phyloP scores from a whole-genome alignment of 2,113 vertebrate species.

The Calyptomena viridis region DNA sequence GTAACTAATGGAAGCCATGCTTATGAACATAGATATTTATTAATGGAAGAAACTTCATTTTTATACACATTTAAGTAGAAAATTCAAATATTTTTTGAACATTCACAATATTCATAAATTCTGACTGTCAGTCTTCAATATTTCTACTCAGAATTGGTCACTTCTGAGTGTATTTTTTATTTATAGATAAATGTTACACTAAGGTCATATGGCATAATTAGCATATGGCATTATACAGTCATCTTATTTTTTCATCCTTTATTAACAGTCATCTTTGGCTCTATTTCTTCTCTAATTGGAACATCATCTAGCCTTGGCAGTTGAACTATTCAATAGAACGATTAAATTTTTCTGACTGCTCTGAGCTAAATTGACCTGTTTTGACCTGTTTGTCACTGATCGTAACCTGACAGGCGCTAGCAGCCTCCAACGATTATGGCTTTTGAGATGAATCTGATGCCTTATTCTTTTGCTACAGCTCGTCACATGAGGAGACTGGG shows the following conservation, averaged over 20 bases:
- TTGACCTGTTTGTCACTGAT: slow-evolving; percentile 84
- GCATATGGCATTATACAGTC: slow-evolving; percentile 74
- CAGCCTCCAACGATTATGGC: slow-evolving; percentile 79
- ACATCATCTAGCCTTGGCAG: slow-evolving; percentile 84
- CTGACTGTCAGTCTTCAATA: background rate
- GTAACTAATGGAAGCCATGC: background rate
- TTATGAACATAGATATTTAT: background rate
- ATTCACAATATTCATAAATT: background rate
- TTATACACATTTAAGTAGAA: background rate
- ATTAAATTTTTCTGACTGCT: slow-evolving; percentile 85
- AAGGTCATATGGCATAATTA: slow-evolving; percentile 79
- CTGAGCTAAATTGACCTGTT: slow-evolving; percentile 82
- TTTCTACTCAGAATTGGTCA: slow-evolving; percentile 45
- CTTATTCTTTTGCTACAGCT: slow-evolving; percentile 81
- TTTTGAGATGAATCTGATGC: slow-evolving; percentile 79
- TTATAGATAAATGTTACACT: slow-evolving; percentile 73
- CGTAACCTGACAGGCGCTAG: slow-evolving; percentile 82
- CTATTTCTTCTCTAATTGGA: slow-evolving; percentile 85
- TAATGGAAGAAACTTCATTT: background rate
- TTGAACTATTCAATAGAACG: slow-evolving; percentile 83
- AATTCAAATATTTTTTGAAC: background rate
- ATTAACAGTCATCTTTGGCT: slow-evolving; percentile 83
- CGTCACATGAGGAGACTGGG: slow-evolving; percentile 93
- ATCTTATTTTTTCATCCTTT: slow-evolving; percentile 77
- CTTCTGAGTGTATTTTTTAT: slow-evolving; percentile 70